Evolutionary conservation across 1,140 invertebrate species (phyloP), one percentile per base, ranked within the genome.

Genomic region (Aphaenogaster ashmeadi): DNA sequence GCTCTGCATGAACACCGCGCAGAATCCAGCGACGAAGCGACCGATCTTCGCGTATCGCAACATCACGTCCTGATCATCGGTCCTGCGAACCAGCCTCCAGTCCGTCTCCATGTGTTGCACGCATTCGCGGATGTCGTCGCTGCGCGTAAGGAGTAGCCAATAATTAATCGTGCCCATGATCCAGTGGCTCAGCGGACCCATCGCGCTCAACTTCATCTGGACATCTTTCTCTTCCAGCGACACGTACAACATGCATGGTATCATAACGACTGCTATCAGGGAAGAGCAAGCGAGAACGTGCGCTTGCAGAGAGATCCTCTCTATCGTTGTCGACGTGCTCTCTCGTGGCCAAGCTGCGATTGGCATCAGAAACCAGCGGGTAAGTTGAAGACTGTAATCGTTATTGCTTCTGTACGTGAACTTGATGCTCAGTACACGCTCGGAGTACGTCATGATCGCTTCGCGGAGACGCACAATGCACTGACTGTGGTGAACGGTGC

Each of bases 101-200:
- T 94, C 94, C 13, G 71, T 50, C 13, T 91, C 91, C 4, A 94
- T 72, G 38, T 93, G 89, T 8, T 86, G 66, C 13, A 94, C 72
- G 67, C 93, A 93, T 11, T 62, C 52, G 1, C 83, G 74, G 60
- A 94, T 93, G 5, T 93, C 88, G 2, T 80, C 15, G 33, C 75
- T 83, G 18, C 79, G 85, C 0, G 81, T 60, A 9, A 93, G 56
- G 0, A 94, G 71, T 9, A 78, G 88, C n/a, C 74, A 87, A n/a
- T 94, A 93, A 62, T 94, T 94, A 9, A 90, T 33, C 2, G 92
- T 90, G 0, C 90, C 90, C 91, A 94, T 93, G 0, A 92, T 38
- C 47, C 89, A 88, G 38, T 93, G 93, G 47, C 84, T 92, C 78
- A 93, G 60, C 1, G 94, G 92, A 52, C 93, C 94, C 0, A 89